Conservation (phyloP, 2,888 invertebrate genomes). For the Panzeria rudis region DNA sequence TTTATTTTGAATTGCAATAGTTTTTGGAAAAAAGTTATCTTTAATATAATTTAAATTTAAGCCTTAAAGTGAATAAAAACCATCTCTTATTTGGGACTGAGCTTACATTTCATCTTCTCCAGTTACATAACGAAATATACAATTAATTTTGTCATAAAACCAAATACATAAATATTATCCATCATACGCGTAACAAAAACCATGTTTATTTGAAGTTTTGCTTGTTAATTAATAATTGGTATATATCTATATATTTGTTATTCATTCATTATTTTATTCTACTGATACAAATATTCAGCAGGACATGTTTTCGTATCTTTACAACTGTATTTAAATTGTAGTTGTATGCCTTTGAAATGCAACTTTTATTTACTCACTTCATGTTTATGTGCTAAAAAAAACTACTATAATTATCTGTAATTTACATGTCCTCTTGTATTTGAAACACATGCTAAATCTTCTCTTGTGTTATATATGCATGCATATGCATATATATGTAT, state of each 20-base stretch:
- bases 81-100: too few species aligned
- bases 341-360: neutral
- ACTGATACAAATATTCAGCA: neutral
- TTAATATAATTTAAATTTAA: too few species aligned
- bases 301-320: neutral
- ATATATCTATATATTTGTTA: too few species aligned
- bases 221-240: neutral
- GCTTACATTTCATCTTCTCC: too few species aligned
- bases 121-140: too few species aligned
- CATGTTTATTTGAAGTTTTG: neutral
- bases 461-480: neutral
- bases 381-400: conserved; percentile 3
- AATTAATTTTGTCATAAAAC: neutral
- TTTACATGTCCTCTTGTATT: conserved; percentile 12
- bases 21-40: too few species aligned
- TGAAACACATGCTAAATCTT: conserved; percentile 21
- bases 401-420: conserved; percentile 26
- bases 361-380: neutral
- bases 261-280: too few species aligned
- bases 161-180: neutral
- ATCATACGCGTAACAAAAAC: neutral
- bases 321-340: neutral
- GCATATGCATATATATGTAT: too few species aligned
- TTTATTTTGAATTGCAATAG: too few species aligned
- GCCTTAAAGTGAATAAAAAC: too few species aligned